Base-by-base conservation (phyloP, 2,797 vertebrate genomes). In the Peromyscus attwateri region DNA sequence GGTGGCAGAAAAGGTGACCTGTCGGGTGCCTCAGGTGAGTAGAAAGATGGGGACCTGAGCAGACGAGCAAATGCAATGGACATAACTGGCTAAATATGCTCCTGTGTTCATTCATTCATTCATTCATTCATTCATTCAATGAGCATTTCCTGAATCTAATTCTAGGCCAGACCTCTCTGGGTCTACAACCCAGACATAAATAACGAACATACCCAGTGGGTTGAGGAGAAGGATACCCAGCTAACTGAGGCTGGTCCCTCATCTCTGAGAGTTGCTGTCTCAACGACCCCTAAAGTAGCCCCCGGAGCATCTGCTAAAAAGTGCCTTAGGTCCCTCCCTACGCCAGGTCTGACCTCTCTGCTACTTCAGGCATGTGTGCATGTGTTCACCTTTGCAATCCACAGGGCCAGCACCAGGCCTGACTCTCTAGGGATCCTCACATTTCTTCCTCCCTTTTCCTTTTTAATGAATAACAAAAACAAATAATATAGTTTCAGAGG, bases 71-170 rank as follows among this genome's bases (percentile, higher is more conserved):
- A 92, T 6, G 46, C 43, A 57, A 17, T 5, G 60, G 55, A 73
- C 37, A 64, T 12, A 76, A 37, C 60, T 46, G 77, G 46, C 17
- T 92, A 82, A 55, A 70, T 64, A 40, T 3, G 55, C 64, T 91
- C 76, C 21, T 95, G 64, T 21, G 37, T 52, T 57, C 60, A 11
- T 77, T 81, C 70, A 17, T 25, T 75, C 70, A 17, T 23, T 75
- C 82, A 70, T 55, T 85, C 87, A 13, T 31, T 83, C 29, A 23
- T 70, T 87, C 76, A 25, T 52, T 94, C 34, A 16, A 17, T 29
- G 16, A 87, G 40, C 27, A 64, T 84, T 93, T 95, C 85, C 95
- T 75, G 43, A 77, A 57, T 89, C 66, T 90, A 71, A 1, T 55
- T 96, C 91, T 70, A 92, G 73, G 81, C 64, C 49, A 94, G 77